These are phyloP conservation scores for Halcyon leucocephala DNA, from an alignment of 2,797 vertebrate genomes.

Conservation along the genomic window DNA sequence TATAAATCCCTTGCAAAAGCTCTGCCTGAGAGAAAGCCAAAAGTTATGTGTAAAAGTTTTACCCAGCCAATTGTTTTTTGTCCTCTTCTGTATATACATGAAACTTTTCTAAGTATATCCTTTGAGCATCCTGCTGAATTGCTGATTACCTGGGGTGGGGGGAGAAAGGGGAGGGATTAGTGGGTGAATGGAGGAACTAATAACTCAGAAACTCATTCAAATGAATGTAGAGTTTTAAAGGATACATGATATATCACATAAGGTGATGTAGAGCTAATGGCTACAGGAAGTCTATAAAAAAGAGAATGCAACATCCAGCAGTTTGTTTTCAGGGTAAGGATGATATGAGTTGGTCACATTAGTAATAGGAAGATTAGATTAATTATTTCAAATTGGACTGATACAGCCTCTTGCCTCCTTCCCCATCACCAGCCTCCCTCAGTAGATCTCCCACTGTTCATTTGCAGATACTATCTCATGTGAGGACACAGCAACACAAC, in stretches of 20 bases:
- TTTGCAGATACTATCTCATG: background rate
- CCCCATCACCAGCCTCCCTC: background rate
- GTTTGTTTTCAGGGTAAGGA: conserved; percentile 10
- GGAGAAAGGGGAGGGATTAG: background rate
- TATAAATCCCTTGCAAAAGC: conserved; percentile 85
- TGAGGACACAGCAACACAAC: background rate
- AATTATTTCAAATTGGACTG: background rate
- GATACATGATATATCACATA: conserved; percentile 11
- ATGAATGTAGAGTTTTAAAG: conserved; percentile 53
- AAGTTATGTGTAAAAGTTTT: conserved; percentile 79
- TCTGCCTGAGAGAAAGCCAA: conserved; percentile 80
- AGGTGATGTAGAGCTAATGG: conserved; percentile 9
- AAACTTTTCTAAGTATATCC: conserved; percentile 30
- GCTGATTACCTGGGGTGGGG: conserved; percentile 35
- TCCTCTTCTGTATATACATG: conserved; percentile 5
- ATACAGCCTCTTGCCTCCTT: background rate
- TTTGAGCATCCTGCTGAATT: conserved; percentile 40
- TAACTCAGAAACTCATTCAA: conserved; percentile 61
- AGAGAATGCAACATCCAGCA: conserved; percentile 1
- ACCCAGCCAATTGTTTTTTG: conserved; percentile 71
- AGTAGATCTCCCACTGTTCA: background rate
- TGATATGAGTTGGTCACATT: background rate
- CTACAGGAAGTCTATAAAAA: conserved; percentile 55
- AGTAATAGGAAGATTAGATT: conserved; percentile 14
- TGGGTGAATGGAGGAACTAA: conserved; percentile 59